Conservation (phyloP, 2,113 vertebrate species). For the Bufo bufo region DNA sequence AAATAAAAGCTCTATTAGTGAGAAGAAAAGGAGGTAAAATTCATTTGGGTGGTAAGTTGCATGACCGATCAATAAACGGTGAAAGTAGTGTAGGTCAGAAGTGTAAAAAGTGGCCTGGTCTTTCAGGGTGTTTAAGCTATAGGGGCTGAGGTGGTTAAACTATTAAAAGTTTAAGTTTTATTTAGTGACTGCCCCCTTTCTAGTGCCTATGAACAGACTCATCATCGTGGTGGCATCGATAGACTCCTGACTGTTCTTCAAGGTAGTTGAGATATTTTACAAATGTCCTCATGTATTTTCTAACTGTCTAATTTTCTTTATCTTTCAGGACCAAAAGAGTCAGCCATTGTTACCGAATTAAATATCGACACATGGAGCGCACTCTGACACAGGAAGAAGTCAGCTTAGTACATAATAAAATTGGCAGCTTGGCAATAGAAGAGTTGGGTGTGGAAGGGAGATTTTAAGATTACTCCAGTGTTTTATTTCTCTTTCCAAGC, state of each 20-base stretch:
- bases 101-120: too few relatives aligned
- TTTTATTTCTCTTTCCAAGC: not conserved
- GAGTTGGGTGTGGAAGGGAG: constrained; percentile 86
- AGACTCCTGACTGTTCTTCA: not conserved
- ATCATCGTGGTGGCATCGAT: not conserved
- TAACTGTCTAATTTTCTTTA: constrained; percentile 32
- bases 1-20: too few relatives aligned
- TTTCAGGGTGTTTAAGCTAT: too few relatives aligned
- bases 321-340: constrained; percentile 79
- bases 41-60: too few relatives aligned
- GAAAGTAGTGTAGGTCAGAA: too few relatives aligned
- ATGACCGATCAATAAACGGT: too few relatives aligned
- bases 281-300: not conserved
- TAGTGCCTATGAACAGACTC: not conserved
- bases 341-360: constrained; percentile 90
- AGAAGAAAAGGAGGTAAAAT: too few relatives aligned
- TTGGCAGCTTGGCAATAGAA: constrained; percentile 73
- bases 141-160: too few relatives aligned
- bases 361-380: constrained; percentile 90
- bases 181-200: too few relatives aligned
- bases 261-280: not conserved
- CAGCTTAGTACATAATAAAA: constrained; percentile 73
- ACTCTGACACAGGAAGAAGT: constrained; percentile 88
- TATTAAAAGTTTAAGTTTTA: too few relatives aligned
- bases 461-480: constrained; percentile 69